Conservation (phyloP, 1,140 invertebrate species). For the Conus ventricosus region DNA sequence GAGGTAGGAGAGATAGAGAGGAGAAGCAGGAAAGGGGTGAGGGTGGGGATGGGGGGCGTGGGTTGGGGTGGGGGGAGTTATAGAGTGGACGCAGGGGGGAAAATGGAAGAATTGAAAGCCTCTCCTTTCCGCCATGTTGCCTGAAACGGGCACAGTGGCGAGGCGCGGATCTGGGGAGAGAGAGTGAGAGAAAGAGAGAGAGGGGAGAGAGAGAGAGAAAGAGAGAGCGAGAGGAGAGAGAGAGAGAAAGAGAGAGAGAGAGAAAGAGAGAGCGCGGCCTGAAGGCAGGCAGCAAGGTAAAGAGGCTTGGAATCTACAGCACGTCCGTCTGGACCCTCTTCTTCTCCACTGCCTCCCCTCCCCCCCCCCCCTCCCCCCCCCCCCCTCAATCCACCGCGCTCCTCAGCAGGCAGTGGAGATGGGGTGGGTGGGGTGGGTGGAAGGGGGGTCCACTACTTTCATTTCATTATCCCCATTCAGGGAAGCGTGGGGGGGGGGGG, state of each 20-base stretch:
- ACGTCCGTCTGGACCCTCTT: neutral
- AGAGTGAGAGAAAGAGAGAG: too few species aligned
- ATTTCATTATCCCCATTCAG: conserved; percentile 35
- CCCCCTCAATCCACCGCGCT: neutral
- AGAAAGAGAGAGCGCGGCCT: neutral
- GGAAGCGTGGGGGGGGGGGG: neutral
- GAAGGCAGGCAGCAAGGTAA: neutral
- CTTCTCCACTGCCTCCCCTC: neutral
- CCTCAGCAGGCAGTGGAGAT: neutral
- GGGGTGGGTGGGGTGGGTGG: neutral
- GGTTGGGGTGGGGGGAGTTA: neutral
- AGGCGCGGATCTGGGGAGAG: neutral
- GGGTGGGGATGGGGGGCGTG: neutral
- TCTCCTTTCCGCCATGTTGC: conserved; percentile 2
- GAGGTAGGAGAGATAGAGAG: too few species aligned
- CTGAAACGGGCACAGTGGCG: neutral
- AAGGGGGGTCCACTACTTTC: conserved; percentile 17
- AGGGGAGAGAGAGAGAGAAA: neutral
- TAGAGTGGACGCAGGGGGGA: neutral
- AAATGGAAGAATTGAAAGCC: conserved; percentile 13
- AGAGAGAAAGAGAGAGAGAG: rapidly evolving
- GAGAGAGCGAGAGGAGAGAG: too few species aligned
- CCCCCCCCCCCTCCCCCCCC: neutral
- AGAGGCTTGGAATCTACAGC: conserved; percentile 17
- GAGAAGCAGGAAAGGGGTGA: too few species aligned